These are phyloP conservation scores for Acanthosepion lycidas DNA, from an alignment of 2,888 invertebrate species.

Conservation along the genomic window DNA sequence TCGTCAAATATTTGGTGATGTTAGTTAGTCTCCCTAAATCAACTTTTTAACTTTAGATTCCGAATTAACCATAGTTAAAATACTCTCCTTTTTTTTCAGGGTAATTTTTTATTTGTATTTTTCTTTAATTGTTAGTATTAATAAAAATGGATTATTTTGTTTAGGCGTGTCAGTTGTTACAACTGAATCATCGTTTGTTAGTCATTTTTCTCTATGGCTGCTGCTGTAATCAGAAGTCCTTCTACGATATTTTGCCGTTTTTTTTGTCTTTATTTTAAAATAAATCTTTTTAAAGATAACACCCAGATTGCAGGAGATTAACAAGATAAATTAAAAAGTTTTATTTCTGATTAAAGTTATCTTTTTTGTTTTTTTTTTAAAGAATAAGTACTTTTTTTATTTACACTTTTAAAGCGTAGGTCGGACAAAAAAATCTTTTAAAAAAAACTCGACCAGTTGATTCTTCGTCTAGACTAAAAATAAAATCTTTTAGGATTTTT, in stretches of 20 bases:
- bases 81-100: background rate
- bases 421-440: no score
- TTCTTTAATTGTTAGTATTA: background rate
- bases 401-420: no score
- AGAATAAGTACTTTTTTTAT: no score
- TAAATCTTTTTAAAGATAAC: background rate
- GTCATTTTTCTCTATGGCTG: background rate
- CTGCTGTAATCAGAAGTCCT: background rate
- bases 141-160: background rate
- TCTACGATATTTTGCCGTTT: background rate
- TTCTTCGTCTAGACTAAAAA: no score
- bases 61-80: background rate
- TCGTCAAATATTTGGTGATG: background rate
- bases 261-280: background rate
- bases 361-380: no score
- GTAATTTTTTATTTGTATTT: background rate
- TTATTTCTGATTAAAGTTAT: no score
- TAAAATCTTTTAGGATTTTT: no score
- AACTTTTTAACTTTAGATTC: background rate
- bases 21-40: background rate
- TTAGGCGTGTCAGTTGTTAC: background rate
- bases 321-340: no score
- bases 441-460: no score
- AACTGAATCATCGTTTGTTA: background rate
- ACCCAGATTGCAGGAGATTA: background rate